A percentile compares a stretch with the other conserved stretches of the same genome.
Conservation (phyloP, 2,113 vertebrate species). For the Alethe diademata region DNA sequence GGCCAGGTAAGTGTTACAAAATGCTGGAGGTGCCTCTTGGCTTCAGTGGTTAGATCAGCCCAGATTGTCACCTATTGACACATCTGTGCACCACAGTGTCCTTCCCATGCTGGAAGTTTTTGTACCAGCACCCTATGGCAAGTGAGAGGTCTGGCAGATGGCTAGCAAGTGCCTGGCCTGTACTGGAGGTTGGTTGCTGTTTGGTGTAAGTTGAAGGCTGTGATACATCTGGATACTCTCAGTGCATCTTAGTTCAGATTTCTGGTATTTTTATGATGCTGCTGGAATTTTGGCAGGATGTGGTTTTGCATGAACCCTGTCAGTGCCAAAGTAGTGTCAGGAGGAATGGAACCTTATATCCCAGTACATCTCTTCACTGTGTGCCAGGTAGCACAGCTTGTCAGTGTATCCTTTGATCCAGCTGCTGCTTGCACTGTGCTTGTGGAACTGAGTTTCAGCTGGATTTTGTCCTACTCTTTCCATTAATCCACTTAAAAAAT, state of each 20-base stretch:
- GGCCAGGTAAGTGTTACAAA: not conserved
- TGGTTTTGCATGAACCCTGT: not conserved
- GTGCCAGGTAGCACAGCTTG: not conserved
- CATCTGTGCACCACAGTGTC: accelerated
- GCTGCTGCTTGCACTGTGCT: not conserved
- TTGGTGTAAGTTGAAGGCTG: not conserved
- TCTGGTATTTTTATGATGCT: not conserved
- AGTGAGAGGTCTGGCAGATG: not conserved
- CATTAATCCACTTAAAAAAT: not conserved
- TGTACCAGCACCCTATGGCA: not conserved
- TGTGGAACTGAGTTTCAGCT: not conserved
- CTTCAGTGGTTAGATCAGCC: not conserved
- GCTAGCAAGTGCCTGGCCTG: not conserved
- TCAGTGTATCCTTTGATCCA: not conserved
- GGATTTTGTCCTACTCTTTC: not conserved
- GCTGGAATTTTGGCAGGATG: not conserved
- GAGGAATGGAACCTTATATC: not conserved
- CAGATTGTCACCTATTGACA: not conserved
- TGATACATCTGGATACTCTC: not conserved
- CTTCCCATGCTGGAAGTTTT: not conserved
- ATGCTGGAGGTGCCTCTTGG: not conserved
- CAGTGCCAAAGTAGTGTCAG: not conserved
- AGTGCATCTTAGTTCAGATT: not conserved
- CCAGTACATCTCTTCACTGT: not conserved
- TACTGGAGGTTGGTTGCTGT: not conserved